Conservation (phyloP, 1,140 invertebrate species). For the Drosophila asahinai region DNA sequence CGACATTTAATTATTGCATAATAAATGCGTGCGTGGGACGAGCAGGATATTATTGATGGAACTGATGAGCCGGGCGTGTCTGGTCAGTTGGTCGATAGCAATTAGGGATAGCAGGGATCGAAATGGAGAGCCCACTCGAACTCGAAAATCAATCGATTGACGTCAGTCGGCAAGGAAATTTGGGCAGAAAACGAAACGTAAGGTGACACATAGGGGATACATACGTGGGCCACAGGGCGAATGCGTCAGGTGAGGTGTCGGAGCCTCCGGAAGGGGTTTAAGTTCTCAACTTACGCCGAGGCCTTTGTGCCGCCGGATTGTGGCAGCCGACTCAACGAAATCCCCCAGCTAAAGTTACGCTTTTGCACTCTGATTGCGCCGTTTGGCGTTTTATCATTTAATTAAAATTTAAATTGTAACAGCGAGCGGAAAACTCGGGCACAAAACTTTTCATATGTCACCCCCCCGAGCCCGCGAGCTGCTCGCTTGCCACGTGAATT, state of each 20-base stretch:
- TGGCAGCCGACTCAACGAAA: conserved; percentile 8
- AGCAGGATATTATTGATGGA: conserved; percentile 14
- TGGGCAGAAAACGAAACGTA: conserved; percentile 21
- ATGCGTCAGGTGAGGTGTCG: conserved; percentile 61
- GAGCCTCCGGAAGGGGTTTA: conserved; percentile 32
- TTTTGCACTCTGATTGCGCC: conserved; percentile 51
- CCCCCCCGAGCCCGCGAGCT: too few relatives aligned
- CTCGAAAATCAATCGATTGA: conserved; percentile 77
- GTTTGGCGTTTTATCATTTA: conserved; percentile 70
- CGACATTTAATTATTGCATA: conserved; percentile 74
- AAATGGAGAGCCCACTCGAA: conserved; percentile 13
- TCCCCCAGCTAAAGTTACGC: conserved; percentile 36
- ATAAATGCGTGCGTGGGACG: conserved; percentile 52
- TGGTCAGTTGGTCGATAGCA: conserved; percentile 23
- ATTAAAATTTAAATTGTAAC: conserved; percentile 63
- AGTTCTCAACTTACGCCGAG: conserved; percentile 49
- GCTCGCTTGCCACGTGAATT: conserved; percentile 10
- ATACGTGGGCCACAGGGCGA: conserved; percentile 38
- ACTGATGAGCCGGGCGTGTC: conserved; percentile 57
- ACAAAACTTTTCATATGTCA: conserved; percentile 24
- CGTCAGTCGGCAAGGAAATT: conserved; percentile 57
- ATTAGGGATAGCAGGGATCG: conserved; percentile 52
- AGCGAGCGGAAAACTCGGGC: conserved; percentile 5
- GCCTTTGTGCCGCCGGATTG: conserved; percentile 29
- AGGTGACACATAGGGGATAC: conserved; percentile 40